These are phyloP conservation scores for Parnassius apollo DNA, from an alignment of 2,888 invertebrate genomes.

Conservation along the genomic window DNA sequence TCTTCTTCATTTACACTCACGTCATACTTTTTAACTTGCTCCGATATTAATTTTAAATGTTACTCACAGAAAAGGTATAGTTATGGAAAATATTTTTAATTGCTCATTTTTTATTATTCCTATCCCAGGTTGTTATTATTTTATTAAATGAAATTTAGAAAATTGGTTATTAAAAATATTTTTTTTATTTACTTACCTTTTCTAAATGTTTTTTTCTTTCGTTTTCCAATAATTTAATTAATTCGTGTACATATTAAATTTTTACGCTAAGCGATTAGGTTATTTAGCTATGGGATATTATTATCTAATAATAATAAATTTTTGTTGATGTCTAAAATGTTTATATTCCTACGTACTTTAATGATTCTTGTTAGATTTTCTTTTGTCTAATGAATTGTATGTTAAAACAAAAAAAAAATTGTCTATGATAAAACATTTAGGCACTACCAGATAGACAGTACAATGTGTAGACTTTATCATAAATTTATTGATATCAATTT, in stretches of 20 bases:
- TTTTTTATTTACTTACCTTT: slow-evolving; percentile 9
- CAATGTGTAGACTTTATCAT: slow-evolving; percentile 60
- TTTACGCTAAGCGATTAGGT: slow-evolving; percentile 60
- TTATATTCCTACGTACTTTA: slow-evolving; percentile 80
- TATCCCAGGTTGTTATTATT: slow-evolving; percentile 18
- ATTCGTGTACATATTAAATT: slow-evolving; percentile 39
- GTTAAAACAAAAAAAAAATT: slow-evolving; percentile 43
- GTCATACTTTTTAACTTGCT: slow-evolving; percentile 3
- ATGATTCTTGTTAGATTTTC: slow-evolving; percentile 61
- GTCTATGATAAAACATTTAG: slow-evolving; percentile 60
- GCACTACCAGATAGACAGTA: slow-evolving; percentile 54
- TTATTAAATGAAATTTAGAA: slow-evolving; percentile 2
- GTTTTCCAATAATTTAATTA: slow-evolving; percentile 15
- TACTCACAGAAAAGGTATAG: slow-evolving; percentile 8
- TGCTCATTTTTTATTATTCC: slow-evolving; percentile 7
- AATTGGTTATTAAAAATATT: slow-evolving; percentile 15
- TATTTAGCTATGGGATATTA: slow-evolving; percentile 52
- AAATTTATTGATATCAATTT: slow-evolving; percentile 39
- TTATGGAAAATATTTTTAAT: slow-evolving; percentile 17
- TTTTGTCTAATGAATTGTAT: slow-evolving; percentile 52
- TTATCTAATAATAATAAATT: slow-evolving; percentile 40
- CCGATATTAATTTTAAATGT: neutral
- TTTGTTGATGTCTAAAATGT: slow-evolving; percentile 72
- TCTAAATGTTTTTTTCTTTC: slow-evolving; percentile 8
- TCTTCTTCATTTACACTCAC: neutral